Evolutionary conservation across 2,797 vertebrate species (phyloP), one percentile per base, ranked within the genome.

Genomic region (Mallotus villosus): DNA sequence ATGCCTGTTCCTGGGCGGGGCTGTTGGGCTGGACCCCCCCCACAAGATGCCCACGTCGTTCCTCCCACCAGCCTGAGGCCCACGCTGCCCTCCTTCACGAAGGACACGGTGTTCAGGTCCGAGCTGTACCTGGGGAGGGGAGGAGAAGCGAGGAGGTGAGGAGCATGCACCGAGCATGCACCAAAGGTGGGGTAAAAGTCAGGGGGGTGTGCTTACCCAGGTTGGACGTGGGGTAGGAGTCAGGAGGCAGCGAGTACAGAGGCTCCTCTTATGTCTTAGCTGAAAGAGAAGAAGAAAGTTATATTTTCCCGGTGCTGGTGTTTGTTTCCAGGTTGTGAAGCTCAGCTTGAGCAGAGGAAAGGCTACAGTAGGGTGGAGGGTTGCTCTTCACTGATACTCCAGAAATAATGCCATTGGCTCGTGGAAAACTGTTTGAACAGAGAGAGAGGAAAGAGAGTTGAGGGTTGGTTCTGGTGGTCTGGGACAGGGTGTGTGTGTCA

Each of bases 1-100:
- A 99, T 85, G 0, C 96, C 82, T 96, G 90, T 5, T 73, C 79
- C 0, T 94, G 93, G 0, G 97, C 97, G 0, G 94, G 94, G 85
- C 97, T 98, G 75, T 95, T 95, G 0, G 94, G 94, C 80, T 98
- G 97, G 78, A 99, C 94, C 0, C 94, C 92, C 0, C 96, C 94
- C 7, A 99, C 96, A 2, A 99, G 88, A 99, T 98, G 46, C 98
- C 98, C 0, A 97, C 93, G 0, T 99, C 95, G 0, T 99, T 99
- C 98, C 98, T 0, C 98, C 98, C 0, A 98, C 94, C 29, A 99
- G 93, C 66, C 93, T 94, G 71, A 99, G 88, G 17, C 98, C 97
- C 0, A 97, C 81, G 0, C 87, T 99, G 68, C 86, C 85, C 62
- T 94, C 95, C 81, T 99, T 99, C 75, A 88, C 41, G 6, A 99